Evolutionary conservation across 2,113 vertebrate genomes (phyloP).

Genomic region (Poecile atricapillus): DNA sequence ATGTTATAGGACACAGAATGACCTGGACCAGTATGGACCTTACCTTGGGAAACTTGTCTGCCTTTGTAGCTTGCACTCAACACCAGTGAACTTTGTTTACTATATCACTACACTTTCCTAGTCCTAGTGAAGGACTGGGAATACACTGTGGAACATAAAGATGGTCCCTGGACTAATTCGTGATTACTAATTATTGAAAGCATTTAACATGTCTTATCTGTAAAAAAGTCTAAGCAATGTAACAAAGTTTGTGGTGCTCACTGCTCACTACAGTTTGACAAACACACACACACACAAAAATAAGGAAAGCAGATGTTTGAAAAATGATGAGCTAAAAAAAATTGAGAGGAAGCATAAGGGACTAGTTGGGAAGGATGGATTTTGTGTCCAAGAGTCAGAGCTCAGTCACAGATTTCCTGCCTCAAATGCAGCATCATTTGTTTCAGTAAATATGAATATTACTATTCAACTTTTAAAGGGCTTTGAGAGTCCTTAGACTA

Average conservation of each 20-base stretch:
- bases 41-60: not conserved
- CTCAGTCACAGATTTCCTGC: constrained; percentile 6
- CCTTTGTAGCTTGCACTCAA: not conserved
- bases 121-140: not conserved
- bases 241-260: not conserved
- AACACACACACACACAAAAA: not conserved
- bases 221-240: not conserved
- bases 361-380: not conserved
- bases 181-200: not conserved
- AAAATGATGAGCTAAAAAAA: not conserved
- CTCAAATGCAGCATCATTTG: not conserved
- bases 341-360: not conserved
- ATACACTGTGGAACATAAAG: not conserved
- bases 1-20: not conserved
- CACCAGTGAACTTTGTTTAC: not conserved
- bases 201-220: not conserved
- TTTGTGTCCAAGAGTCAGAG: not conserved
- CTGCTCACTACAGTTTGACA: not conserved
- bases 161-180: not conserved
- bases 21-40: not conserved
- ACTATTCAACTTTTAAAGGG: not conserved
- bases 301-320: not conserved
- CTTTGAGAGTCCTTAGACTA: not conserved
- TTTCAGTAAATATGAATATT: not conserved
- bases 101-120: not conserved